A percentile compares a stretch with the other conserved stretches of the same genome.
phyloP scores from a whole-genome alignment of 2,113 vertebrate species.

The Semnopithecus entellus region DNA sequence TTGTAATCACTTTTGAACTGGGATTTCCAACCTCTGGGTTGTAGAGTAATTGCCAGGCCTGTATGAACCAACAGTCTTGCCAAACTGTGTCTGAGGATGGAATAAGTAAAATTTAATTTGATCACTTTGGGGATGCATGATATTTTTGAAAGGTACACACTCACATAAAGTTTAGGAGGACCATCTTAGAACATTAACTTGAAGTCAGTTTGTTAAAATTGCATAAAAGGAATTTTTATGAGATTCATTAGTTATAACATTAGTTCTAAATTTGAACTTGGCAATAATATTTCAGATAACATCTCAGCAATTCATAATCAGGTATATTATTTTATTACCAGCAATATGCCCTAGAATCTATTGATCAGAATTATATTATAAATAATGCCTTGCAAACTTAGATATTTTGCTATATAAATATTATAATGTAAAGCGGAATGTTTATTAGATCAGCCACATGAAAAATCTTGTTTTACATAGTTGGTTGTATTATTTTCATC shows the following conservation, averaged over 20 bases:
- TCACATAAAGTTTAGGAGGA: constrained; percentile 4
- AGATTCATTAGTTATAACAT: background rate
- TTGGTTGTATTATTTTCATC: background rate
- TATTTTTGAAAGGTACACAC: constrained; percentile 24
- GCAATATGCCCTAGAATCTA: background rate
- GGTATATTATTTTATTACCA: constrained; percentile 1
- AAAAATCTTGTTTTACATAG: background rate
- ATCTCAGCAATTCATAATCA: background rate
- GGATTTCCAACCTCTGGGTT: background rate
- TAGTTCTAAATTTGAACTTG: constrained; percentile 27
- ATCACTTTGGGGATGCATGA: background rate
- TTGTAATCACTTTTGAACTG: background rate
- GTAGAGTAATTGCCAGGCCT: background rate
- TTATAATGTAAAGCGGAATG: background rate
- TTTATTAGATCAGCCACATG: background rate
- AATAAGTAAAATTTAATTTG: constrained; percentile 51
- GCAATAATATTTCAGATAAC: constrained; percentile 40
- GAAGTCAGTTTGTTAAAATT: constrained; percentile 35
- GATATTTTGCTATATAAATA: background rate
- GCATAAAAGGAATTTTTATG: background rate
- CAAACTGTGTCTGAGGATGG: background rate
- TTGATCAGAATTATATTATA: constrained; percentile 39
- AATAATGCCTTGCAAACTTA: background rate
- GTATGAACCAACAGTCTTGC: background rate
- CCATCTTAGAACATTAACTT: background rate